Evolutionary conservation across 2,113 vertebrate genomes (phyloP).

Genomic region (Bagarius yarrelli): DNA sequence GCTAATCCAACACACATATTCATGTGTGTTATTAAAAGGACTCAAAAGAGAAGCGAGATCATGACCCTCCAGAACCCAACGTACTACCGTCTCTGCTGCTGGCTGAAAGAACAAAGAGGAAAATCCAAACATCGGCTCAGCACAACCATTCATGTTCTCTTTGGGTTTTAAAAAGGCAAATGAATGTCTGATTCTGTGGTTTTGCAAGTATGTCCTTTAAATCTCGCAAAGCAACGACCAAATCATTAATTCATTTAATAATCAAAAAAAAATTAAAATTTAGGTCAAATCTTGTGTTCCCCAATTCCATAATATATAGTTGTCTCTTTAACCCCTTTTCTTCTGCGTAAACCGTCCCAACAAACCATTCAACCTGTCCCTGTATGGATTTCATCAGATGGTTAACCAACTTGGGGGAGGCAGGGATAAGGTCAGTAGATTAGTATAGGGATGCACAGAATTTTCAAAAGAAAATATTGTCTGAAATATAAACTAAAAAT

Average conservation of each 20-base stretch:
- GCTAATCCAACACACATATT: slow-evolving; percentile 37
- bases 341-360: too few relatives aligned
- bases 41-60: slow-evolving; percentile 32
- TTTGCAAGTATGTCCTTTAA: background rate
- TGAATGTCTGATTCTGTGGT: background rate
- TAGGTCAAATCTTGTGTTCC: background rate
- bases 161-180: slow-evolving; percentile 3
- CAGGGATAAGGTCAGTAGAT: too few relatives aligned
- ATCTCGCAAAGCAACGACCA: background rate
- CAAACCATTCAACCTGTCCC: too few relatives aligned
- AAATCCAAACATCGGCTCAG: background rate
- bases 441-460: too few relatives aligned
- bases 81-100: background rate
- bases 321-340: background rate
- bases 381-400: too few relatives aligned
- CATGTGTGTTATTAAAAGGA: slow-evolving; percentile 34
- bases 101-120: slow-evolving; percentile 21
- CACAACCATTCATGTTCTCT: slow-evolving; percentile 2
- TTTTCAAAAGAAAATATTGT: too few relatives aligned
- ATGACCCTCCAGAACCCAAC: slow-evolving; percentile 2
- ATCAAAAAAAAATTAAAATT: background rate
- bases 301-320: background rate
- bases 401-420: too few relatives aligned
- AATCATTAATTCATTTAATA: background rate
- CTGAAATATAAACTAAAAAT: too few relatives aligned